Percentiles rank a stretch among this genome's conserved stretches.
Evolutionary conservation across 2,888 invertebrate genomes (phyloP).

Genomic region (Emmelina monodactyla): DNA sequence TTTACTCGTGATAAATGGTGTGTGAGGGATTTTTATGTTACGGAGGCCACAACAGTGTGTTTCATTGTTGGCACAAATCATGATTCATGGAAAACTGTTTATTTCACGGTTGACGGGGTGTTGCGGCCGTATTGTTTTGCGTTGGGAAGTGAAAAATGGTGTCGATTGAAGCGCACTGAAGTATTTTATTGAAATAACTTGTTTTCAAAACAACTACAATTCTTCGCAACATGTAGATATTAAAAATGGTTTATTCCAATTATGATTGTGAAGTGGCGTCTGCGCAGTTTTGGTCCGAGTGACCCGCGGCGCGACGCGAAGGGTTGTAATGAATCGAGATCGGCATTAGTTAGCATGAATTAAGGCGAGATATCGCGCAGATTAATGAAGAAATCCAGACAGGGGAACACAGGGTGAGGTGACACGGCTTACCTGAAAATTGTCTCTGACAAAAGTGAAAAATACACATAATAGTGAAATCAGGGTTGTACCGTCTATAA

Average conservation of each 20-base stretch:
- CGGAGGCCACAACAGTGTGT: neutral
- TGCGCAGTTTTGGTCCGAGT: constrained; percentile 7
- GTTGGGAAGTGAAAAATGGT: neutral
- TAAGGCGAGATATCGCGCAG: constrained; percentile 37
- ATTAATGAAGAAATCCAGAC: constrained; percentile 40
- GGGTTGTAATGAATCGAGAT: constrained; percentile 36
- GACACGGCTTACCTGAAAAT: too few relatives aligned
- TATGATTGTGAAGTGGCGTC: constrained; percentile 7
- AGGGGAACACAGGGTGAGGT: constrained; percentile 26
- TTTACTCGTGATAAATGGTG: constrained; percentile 36
- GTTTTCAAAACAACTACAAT: neutral
- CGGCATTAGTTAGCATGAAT: constrained; percentile 55
- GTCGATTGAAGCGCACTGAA: neutral
- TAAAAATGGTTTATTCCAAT: neutral
- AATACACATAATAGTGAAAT: too few relatives aligned
- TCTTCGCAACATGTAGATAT: too few relatives aligned
- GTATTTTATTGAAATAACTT: neutral
- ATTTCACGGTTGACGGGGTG: neutral
- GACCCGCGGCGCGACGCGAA: constrained; percentile 16
- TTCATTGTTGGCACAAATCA: constrained; percentile 1
- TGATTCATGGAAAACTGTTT: neutral
- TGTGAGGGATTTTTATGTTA: constrained; percentile 18
- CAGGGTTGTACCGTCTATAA: too few relatives aligned
- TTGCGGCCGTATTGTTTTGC: neutral
- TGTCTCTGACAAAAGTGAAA: too few relatives aligned